Percentiles rank a stretch among this genome's conserved stretches.
phyloP scores from a whole-genome alignment of 1,140 invertebrate species.

The Drosophila truncata region DNA sequence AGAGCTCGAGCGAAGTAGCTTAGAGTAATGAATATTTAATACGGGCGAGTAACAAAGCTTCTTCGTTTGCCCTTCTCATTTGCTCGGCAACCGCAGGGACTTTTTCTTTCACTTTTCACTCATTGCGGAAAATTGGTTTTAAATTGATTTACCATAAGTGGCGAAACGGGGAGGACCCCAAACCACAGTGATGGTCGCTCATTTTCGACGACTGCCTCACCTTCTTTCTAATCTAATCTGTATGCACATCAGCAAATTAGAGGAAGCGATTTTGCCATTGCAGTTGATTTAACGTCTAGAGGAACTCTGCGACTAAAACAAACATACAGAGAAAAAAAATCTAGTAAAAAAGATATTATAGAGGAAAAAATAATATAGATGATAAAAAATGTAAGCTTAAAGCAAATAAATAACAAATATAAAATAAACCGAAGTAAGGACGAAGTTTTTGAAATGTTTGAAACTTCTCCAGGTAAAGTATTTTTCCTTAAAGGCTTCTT shows the following conservation, averaged over 20 bases:
- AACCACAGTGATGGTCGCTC: slow-evolving; percentile 30
- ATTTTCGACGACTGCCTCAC: slow-evolving; percentile 5
- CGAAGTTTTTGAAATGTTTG: not conserved
- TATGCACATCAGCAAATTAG: slow-evolving; percentile 77
- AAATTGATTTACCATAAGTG: slow-evolving; percentile 82
- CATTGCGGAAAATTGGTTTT: slow-evolving; percentile 78
- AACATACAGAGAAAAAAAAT: not conserved
- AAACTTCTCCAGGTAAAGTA: no score
- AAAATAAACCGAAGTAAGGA: not conserved
- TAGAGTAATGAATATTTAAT: slow-evolving; percentile 82
- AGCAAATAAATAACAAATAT: not conserved
- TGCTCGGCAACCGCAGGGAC: slow-evolving; percentile 59
- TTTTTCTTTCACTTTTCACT: slow-evolving; percentile 47
- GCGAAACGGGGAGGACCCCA: slow-evolving; percentile 9
- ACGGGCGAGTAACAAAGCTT: slow-evolving; percentile 52
- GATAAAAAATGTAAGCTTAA: not conserved
- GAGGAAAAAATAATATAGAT: fast-evolving
- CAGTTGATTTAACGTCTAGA: slow-evolving; percentile 68
- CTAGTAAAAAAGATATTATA: fast-evolving
- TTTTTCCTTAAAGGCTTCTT: not conserved
- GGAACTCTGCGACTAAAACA: slow-evolving; percentile 6
- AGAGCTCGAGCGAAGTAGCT: slow-evolving; percentile 57
- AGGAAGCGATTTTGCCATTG: slow-evolving; percentile 64
- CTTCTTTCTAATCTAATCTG: slow-evolving; percentile 51
- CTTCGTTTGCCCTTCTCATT: slow-evolving; percentile 59